These are phyloP conservation scores for Puntigrus tetrazona DNA, from an alignment of 2,113 vertebrate genomes.

Conservation along the genomic window DNA sequence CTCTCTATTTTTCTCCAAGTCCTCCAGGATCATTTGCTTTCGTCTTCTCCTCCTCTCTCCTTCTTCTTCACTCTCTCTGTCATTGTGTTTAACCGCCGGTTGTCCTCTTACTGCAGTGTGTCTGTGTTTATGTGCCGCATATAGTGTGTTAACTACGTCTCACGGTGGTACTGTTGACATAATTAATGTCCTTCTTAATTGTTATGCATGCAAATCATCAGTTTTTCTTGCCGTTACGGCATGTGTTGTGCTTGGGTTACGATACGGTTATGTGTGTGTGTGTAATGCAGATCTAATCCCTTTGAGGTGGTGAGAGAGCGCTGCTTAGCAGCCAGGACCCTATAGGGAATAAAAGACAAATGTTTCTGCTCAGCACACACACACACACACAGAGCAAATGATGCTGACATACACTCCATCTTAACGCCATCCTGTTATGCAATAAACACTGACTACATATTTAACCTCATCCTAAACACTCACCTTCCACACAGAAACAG, in stretches of 20 bases:
- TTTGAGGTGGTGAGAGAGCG: constrained; percentile 21
- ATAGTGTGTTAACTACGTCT: background rate
- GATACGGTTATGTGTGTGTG: constrained; percentile 28
- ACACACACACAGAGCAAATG: constrained; percentile 1
- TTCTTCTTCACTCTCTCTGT: background rate
- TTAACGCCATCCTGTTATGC: background rate
- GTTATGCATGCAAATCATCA: constrained; percentile 4
- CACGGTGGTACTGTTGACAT: background rate
- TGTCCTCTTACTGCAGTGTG: background rate
- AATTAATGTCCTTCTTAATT: constrained; percentile 10
- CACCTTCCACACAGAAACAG: background rate
- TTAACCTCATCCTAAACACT: background rate
- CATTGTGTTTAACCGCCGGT: background rate
- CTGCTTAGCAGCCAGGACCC: constrained; percentile 47
- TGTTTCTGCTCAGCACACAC: background rate
- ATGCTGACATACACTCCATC: background rate
- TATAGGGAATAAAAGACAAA: constrained; percentile 38
- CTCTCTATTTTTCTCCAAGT: background rate
- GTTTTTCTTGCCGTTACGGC: constrained; percentile 13
- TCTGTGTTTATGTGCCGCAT: background rate
- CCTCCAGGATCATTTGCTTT: constrained; percentile 10
- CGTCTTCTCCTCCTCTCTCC: constrained; percentile 12
- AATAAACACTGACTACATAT: background rate
- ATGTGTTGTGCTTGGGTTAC: background rate
- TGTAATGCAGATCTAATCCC: constrained; percentile 44